These are phyloP conservation scores for Platysteira castanea DNA, from an alignment of 2,113 vertebrate genomes.

Conservation along the genomic window DNA sequence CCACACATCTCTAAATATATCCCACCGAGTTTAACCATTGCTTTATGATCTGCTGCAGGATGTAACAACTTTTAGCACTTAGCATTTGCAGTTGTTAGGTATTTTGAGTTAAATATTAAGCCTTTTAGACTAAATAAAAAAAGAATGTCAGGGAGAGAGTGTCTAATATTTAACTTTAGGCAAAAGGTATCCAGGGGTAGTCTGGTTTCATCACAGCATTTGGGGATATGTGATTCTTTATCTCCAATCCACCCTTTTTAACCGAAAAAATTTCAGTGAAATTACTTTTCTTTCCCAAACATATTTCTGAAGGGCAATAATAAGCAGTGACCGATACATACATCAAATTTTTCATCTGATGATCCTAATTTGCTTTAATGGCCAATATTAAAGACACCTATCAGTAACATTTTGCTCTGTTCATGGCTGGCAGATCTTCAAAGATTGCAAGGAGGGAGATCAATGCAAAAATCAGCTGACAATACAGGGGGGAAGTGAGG, in stretches of 20 bases:
- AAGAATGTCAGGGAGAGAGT: not conserved
- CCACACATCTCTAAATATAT: not conserved
- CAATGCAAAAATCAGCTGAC: not conserved
- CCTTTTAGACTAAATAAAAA: slow-evolving; percentile 18
- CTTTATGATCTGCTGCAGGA: not conserved
- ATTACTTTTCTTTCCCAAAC: not conserved
- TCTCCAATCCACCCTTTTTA: not conserved
- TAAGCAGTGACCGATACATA: not conserved
- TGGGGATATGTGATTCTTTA: not conserved
- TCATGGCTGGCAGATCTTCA: not conserved
- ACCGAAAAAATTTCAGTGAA: not conserved
- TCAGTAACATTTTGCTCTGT: not conserved
- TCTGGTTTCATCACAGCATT: not conserved
- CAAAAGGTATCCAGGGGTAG: not conserved
- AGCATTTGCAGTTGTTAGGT: not conserved
- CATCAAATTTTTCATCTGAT: not conserved
- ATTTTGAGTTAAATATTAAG: slow-evolving; percentile 63
- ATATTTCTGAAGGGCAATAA: not conserved
- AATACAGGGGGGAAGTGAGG: not conserved
- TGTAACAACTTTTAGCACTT: not conserved
- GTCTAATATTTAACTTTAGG: slow-evolving; percentile 45
- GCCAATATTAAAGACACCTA: not conserved
- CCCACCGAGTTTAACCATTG: not conserved
- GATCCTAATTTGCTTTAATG: not conserved
- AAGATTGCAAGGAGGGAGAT: not conserved